Evolutionary conservation across 2,113 vertebrate species (phyloP), one percentile per base, ranked within the genome.

Genomic region (Patagioenas fasciata): DNA sequence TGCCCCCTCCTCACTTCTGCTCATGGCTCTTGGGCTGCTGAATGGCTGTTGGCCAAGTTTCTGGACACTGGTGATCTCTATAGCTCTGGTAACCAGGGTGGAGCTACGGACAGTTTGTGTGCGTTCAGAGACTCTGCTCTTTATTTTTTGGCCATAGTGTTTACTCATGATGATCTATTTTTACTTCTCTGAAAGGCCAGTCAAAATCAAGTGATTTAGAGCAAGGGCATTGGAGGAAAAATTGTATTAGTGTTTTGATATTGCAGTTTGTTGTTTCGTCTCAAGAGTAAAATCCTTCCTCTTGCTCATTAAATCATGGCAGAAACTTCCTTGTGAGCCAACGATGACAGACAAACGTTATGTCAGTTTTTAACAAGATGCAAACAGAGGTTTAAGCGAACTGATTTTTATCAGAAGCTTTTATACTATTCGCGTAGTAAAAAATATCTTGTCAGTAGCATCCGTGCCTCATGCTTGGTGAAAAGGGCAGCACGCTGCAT

Each of bases 401-500:
- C 10, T 82, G 60, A 72, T 94, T 95, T 96, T 94, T 87, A 85
- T 71, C 47, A 75, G 57, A 73, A 80, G 72, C 10, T 78, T 83
- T 92, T 86, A 48, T 74, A 80, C 29, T 66, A 28, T 34, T 73
- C 48, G 31, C 5, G 1, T 73, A 95, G 71, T 38, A 57, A 81
- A 96, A 94, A 53, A 70, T 74, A 72, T 66, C 89, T 93, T 56
- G 15, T 66, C 85, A 95, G 95, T 89, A 80, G 81, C 91, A 94
- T 97, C 87, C 64, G 11, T 62, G 50, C 62, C 84, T 96, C 87
- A 75, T 64, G 73, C 57, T 65, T 95, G 85, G 74, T 60, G 80
- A 96, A 97, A 96, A 97, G 94, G 92, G 78, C 95, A 97, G 88
- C 84, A 95, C 72, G 9, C 95, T 82, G 82, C 91, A 89, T 94